These are phyloP conservation scores for Penaeus chinensis DNA, from an alignment of 1,140 invertebrate genomes.

Conservation along the genomic window DNA sequence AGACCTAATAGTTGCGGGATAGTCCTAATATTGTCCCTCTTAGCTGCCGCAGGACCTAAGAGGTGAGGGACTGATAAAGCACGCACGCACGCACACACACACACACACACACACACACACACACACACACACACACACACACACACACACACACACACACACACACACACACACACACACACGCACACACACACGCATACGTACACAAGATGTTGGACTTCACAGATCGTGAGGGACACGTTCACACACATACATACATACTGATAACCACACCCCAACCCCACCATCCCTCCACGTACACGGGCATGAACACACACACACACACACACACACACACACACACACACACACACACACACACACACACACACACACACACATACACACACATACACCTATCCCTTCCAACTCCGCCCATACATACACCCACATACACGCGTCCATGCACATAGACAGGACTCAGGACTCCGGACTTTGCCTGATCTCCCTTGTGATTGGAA, in stretches of 20 bases:
- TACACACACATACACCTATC: no score
- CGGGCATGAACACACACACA: not conserved
- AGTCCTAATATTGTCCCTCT: no score
- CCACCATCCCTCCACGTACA: not conserved
- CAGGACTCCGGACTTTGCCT: no score
- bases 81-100: conserved; percentile 20
- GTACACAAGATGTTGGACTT: conserved; percentile 10
- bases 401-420: no score
- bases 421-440: no score
- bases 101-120: not conserved
- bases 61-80: not conserved
- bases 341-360: no score
- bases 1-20: not conserved
- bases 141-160: conserved; percentile 28
- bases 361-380: no score
- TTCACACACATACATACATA: conserved; percentile 20
- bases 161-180: conserved; percentile 8
- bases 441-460: no score
- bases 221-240: conserved; percentile 27
- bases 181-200: conserved; percentile 7
- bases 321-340: not conserved
- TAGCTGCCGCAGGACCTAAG: no score
- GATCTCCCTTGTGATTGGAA: no score
- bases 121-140: conserved; percentile 23
- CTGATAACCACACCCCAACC: not conserved